phyloP scores from a whole-genome alignment of 2,113 vertebrate species.

The Hippocampus comes region DNA sequence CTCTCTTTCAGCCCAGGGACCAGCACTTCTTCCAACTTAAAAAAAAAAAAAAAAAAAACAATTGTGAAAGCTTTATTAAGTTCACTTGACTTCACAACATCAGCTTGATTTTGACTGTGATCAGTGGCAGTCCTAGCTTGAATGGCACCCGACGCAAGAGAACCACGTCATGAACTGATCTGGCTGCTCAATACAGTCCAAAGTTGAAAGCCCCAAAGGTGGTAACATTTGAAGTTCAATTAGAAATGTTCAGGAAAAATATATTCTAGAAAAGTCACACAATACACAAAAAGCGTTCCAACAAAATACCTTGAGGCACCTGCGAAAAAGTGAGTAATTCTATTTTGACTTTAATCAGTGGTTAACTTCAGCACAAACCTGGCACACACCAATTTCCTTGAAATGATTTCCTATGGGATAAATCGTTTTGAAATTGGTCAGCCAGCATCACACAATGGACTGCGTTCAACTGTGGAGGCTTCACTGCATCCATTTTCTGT shows the following conservation, averaged over 20 bases:
- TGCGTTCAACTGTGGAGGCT: background rate
- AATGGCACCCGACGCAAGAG: background rate
- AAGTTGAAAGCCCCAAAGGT: too few relatives aligned
- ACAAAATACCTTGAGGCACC: too few relatives aligned
- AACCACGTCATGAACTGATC: too few relatives aligned
- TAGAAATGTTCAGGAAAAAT: too few relatives aligned
- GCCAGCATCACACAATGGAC: background rate
- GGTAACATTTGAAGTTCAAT: too few relatives aligned
- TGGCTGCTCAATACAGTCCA: too few relatives aligned
- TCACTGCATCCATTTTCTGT: slow-evolving; percentile 2
- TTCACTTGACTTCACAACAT: slow-evolving; percentile 34
- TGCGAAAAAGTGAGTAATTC: too few relatives aligned
- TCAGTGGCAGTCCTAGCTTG: background rate
- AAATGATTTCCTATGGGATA: background rate
- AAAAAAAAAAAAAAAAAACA: slow-evolving; percentile 57
- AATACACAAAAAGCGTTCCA: too few relatives aligned
- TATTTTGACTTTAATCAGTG: too few relatives aligned
- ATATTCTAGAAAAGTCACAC: too few relatives aligned
- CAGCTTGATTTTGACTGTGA: background rate
- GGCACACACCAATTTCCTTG: background rate
- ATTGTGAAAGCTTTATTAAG: slow-evolving; percentile 55
- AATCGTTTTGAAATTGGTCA: background rate
- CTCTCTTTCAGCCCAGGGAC: slow-evolving; percentile 68
- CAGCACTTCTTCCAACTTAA: slow-evolving; percentile 55
- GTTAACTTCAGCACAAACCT: background rate